Conservation (phyloP, 2,113 vertebrate species). For the Glaucidium brasilianum region DNA sequence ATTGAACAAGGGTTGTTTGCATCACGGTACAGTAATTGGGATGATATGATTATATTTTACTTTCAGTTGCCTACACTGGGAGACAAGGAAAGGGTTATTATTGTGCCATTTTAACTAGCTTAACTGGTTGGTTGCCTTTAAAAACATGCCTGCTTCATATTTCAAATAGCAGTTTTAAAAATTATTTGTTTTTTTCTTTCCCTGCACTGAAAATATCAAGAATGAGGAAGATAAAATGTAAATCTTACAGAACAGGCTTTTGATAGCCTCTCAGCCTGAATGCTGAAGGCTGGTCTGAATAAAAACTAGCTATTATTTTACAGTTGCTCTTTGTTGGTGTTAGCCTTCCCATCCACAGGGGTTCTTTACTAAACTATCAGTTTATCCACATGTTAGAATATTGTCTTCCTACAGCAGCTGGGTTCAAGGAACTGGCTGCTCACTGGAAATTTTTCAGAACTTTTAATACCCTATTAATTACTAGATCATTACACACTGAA, state of each 20-base stretch:
- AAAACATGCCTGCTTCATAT: background rate
- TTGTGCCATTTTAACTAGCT: background rate
- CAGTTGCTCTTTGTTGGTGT: background rate
- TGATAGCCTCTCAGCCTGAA: background rate
- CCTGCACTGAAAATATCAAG: background rate
- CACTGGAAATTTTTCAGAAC: background rate
- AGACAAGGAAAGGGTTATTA: background rate
- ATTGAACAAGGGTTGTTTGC: background rate
- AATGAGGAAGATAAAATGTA: background rate
- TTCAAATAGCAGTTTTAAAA: background rate
- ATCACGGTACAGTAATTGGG: background rate
- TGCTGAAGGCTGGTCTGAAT: background rate
- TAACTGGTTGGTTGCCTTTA: background rate
- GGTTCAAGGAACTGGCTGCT: background rate
- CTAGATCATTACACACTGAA: background rate
- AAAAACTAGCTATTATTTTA: background rate
- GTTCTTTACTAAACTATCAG: background rate
- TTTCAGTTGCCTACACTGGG: background rate
- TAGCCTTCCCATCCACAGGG: background rate
- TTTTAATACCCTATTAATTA: background rate
- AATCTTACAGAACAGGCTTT: background rate
- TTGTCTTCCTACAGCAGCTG: background rate
- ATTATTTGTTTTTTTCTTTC: background rate
- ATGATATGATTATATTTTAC: background rate
- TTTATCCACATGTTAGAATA: background rate